Evolutionary conservation across 2,797 vertebrate species (phyloP).

Genomic region (Tenualosa thibaudeaui): DNA sequence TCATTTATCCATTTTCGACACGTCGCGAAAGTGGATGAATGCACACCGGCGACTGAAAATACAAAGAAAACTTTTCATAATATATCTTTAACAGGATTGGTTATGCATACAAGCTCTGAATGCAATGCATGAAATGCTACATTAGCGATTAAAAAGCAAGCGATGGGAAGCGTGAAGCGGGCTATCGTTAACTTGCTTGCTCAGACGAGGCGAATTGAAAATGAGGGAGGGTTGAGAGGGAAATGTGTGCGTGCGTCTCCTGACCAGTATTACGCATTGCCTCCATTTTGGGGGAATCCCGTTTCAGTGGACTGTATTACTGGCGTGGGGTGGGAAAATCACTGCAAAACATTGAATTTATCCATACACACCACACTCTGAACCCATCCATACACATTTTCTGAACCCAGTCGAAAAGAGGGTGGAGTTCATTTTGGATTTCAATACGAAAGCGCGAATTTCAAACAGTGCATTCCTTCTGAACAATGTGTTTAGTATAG

Average conservation of each 20-base stretch:
- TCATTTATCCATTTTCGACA: constrained; percentile 11
- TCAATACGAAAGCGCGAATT: background rate
- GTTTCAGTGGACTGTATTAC: constrained; percentile 22
- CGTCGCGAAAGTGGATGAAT: background rate
- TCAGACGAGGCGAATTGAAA: constrained; percentile 35
- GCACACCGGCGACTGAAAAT: background rate
- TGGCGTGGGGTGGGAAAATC: background rate
- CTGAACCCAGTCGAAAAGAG: background rate
- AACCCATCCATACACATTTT: background rate
- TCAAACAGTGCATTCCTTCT: background rate
- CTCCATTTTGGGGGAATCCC: constrained; percentile 64
- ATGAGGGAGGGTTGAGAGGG: constrained; percentile 62
- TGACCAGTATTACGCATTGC: constrained; percentile 50
- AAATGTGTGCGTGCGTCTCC: constrained; percentile 47
- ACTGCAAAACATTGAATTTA: background rate
- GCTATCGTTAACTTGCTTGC: constrained; percentile 43
- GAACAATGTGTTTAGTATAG: background rate
- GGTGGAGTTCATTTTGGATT: constrained; percentile 4
- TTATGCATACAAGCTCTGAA: background rate
- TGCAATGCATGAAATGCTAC: background rate
- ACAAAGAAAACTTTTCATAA: constrained; percentile 13
- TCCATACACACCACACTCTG: background rate
- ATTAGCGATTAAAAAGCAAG: constrained; percentile 31
- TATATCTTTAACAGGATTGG: background rate
- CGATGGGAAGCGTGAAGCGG: constrained; percentile 48